These are phyloP conservation scores for Sus scrofa DNA, from an alignment of 2,113 vertebrate species.

Conservation along the genomic window T2T-Sscrofa CM000818.6:106694501-106695000, in stretches of 20 bases:
- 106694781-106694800: slow-evolving; percentile 71
- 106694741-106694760: slow-evolving; percentile 97
- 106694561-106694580: slow-evolving; percentile 98
- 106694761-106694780: slow-evolving; percentile 98
- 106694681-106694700: slow-evolving; percentile 95
- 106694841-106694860: not conserved
- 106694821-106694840: not conserved
- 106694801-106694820: not conserved
- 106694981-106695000: too few relatives aligned
- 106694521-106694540: slow-evolving; percentile 95
- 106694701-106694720: slow-evolving; percentile 99
- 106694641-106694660: slow-evolving; percentile 98
- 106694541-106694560: slow-evolving; percentile 96
- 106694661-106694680: slow-evolving; percentile 97
- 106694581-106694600: slow-evolving; percentile 97
- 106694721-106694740: slow-evolving; percentile 98
- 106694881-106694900: not conserved
- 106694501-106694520: slow-evolving; percentile 95
- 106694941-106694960: not conserved
- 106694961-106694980: not conserved
- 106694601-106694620: slow-evolving; percentile 99
- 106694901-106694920: slow-evolving; percentile 5
- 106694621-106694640: slow-evolving; percentile 99
- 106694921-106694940: slow-evolving; percentile 42
- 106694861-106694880: not conserved